phyloP scores from a whole-genome alignment of 1,140 invertebrate species.

The Drosophila mojavensis region DNA sequence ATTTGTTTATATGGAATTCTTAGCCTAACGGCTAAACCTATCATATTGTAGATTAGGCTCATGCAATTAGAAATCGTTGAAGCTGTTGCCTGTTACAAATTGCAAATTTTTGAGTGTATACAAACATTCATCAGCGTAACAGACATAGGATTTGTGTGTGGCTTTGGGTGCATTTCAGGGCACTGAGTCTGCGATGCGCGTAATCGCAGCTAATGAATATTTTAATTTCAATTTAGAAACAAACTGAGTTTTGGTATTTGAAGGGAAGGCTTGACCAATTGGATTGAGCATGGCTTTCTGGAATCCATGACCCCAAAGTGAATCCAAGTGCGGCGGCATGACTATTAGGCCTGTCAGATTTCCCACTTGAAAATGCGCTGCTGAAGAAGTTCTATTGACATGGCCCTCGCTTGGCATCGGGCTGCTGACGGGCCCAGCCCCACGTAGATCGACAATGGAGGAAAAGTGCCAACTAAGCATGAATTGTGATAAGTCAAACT shows the following conservation, averaged over 20 bases:
- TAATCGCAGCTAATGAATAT: not conserved
- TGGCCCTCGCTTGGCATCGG: conserved; percentile 45
- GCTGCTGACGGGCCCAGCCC: conserved; percentile 26
- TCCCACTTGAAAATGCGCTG: conserved; percentile 70
- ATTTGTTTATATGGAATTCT: too few relatives aligned
- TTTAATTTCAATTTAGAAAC: not conserved
- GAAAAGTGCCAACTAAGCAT: conserved; percentile 80
- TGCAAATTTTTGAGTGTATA: too few relatives aligned
- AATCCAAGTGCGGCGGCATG: conserved; percentile 16
- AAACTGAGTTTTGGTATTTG: not conserved
- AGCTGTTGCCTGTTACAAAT: too few relatives aligned
- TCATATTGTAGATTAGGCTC: too few relatives aligned
- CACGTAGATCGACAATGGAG: conserved; percentile 4
- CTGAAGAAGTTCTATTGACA: conserved; percentile 81
- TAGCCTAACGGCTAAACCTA: too few relatives aligned
- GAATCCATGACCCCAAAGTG: not conserved
- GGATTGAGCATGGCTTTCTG: conserved; percentile 28
- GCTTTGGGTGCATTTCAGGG: too few relatives aligned
- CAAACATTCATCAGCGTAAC: too few relatives aligned
- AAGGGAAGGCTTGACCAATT: conserved; percentile 52
- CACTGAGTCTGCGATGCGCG: too few relatives aligned
- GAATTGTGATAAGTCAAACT: conserved; percentile 75
- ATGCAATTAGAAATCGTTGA: too few relatives aligned
- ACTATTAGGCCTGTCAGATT: conserved; percentile 75
- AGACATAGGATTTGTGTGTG: too few relatives aligned